These are phyloP conservation scores for Adoxophyes honmai DNA, from an alignment of 1,140 invertebrate genomes.

Conservation along the genomic window DNA sequence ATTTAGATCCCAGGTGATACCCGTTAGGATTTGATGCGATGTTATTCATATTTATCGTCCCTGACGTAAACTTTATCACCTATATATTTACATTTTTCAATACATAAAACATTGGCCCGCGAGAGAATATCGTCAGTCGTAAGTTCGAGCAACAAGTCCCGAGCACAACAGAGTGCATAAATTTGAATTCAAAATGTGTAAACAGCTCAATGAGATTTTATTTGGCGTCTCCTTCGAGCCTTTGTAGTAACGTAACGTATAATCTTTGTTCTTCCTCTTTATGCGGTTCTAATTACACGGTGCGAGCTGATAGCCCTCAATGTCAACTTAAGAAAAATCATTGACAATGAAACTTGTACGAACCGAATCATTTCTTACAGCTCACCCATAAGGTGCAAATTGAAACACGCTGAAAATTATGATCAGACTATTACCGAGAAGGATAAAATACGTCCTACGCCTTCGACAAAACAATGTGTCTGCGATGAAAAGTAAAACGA, in stretches of 20 bases:
- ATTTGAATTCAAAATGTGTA: slow-evolving; percentile 16
- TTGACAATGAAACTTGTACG: slow-evolving; percentile 4
- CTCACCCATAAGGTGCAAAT: slow-evolving; percentile 28
- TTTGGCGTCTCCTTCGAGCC: not conserved
- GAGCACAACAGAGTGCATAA: not conserved
- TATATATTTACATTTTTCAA: slow-evolving; percentile 16
- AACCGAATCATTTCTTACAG: slow-evolving; percentile 15
- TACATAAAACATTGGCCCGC: slow-evolving; percentile 9
- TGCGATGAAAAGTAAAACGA: slow-evolving; percentile 30
- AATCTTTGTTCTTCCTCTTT: slow-evolving; percentile 8
- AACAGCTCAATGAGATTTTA: slow-evolving; percentile 16
- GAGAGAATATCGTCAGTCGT: slow-evolving; percentile 3
- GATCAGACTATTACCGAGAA: slow-evolving; percentile 13
- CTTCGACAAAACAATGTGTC: slow-evolving; percentile 32
- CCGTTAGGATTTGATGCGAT: slow-evolving; percentile 5
- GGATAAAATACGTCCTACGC: slow-evolving; percentile 36
- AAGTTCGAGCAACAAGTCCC: slow-evolving; percentile 13
- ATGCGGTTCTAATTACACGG: slow-evolving; percentile 12
- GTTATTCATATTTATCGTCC: slow-evolving; percentile 14
- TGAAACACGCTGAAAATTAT: slow-evolving; percentile 17
- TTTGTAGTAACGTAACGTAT: slow-evolving; percentile 9
- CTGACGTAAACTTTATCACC: slow-evolving; percentile 15
- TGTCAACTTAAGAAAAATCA: slow-evolving; percentile 15
- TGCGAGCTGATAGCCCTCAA: slow-evolving; percentile 12
- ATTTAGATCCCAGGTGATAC: slow-evolving; percentile 11